Evolutionary conservation across 2,113 vertebrate species (phyloP).

Genomic region (Poicephalus meyeri): DNA sequence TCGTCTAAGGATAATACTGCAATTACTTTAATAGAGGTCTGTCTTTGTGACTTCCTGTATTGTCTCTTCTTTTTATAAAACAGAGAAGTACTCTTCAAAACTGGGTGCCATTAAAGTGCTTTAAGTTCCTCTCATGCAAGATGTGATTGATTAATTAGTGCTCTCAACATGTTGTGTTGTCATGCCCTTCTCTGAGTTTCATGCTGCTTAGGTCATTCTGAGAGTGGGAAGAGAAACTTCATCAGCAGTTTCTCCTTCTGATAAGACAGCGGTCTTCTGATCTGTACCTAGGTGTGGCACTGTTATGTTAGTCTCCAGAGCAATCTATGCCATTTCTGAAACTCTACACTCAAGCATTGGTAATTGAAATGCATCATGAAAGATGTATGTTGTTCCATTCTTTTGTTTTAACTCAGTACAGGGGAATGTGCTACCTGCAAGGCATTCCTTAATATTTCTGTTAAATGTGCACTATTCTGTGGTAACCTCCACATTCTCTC

Average conservation of each 20-base stretch:
- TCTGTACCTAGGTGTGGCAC: conserved; percentile 20
- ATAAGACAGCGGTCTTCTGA: neutral
- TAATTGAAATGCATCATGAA: conserved; percentile 65
- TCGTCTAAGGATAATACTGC: neutral
- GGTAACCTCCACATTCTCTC: neutral
- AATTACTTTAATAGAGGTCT: neutral
- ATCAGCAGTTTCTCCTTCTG: conserved; percentile 20
- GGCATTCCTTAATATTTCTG: neutral
- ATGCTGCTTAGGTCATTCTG: conserved; percentile 26
- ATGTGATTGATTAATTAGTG: neutral
- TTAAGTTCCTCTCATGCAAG: neutral
- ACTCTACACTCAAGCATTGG: neutral
- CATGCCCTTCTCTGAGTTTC: neutral
- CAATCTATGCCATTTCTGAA: conserved; percentile 13
- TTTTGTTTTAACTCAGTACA: neutral
- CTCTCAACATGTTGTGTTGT: neutral
- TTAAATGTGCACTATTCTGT: neutral
- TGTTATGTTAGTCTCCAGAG: neutral
- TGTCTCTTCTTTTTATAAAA: neutral
- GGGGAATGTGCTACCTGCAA: neutral
- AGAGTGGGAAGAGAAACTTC: conserved; percentile 43
- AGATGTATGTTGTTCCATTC: conserved; percentile 41
- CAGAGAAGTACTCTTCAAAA: neutral
- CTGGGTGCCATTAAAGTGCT: neutral
- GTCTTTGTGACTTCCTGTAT: neutral